Conservation (phyloP, 2,888 invertebrate species). For the Eustalomyia histrio region DNA sequence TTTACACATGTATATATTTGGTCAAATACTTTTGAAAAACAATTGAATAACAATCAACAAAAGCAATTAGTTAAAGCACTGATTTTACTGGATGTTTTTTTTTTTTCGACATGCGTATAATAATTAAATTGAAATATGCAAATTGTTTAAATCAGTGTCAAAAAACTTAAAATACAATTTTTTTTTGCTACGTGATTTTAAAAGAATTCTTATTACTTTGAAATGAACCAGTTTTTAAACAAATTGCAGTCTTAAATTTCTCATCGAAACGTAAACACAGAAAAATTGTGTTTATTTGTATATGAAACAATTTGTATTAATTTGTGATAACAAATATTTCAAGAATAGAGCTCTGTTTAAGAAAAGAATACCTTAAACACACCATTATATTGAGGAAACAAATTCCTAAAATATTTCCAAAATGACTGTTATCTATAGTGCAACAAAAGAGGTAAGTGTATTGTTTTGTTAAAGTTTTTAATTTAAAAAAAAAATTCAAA, state of each 20-base stretch:
- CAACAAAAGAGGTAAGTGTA: slow-evolving; percentile 25
- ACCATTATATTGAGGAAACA: background rate
- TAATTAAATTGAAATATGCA: no score
- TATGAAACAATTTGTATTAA: background rate
- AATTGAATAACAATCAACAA: no score
- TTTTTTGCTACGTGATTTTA: no score
- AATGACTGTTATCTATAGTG: background rate
- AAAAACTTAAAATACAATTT: no score
- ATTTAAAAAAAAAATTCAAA: slow-evolving; percentile 6
- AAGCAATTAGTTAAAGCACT: no score
- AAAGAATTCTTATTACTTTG: no score
- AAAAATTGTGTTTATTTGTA: background rate
- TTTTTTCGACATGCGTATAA: no score
- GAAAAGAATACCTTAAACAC: slow-evolving; percentile 18
- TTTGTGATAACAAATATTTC: slow-evolving; percentile 1
- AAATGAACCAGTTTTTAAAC: background rate
- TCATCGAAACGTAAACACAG: background rate
- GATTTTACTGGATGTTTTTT: no score
- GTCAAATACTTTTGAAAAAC: no score
- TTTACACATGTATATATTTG: no score
- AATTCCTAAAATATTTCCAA: background rate
- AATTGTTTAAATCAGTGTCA: no score
- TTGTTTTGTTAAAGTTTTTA: background rate
- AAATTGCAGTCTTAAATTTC: background rate
- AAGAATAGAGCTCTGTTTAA: slow-evolving; percentile 5